These are phyloP conservation scores for Axis porcinus DNA, from an alignment of 2,113 vertebrate genomes.

Conservation along the genomic window DNA sequence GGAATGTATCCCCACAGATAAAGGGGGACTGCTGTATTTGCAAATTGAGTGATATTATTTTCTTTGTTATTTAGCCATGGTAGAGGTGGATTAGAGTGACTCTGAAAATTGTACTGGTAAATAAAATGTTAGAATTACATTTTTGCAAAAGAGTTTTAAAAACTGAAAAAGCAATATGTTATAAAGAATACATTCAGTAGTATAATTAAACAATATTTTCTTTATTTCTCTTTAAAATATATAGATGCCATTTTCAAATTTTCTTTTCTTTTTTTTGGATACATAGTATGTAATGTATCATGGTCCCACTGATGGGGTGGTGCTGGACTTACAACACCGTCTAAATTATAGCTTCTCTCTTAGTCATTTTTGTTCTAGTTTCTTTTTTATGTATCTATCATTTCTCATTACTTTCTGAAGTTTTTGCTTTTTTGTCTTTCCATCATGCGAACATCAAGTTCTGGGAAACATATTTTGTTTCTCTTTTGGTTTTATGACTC, in stretches of 20 bases:
- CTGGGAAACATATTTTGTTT: conserved; percentile 36
- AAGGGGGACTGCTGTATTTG: background rate
- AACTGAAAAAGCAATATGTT: background rate
- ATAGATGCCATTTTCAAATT: background rate
- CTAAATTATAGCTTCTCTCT: background rate
- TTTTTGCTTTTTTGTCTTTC: conserved; percentile 21
- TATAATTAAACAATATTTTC: background rate
- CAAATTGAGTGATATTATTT: background rate
- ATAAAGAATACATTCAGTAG: background rate
- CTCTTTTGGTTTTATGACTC: conserved; percentile 30
- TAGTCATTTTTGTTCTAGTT: background rate
- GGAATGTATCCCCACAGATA: background rate
- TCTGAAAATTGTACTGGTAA: background rate
- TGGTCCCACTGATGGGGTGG: background rate
- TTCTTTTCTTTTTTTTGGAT: conserved; percentile 4
- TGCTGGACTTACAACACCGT: background rate
- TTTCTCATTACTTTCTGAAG: conserved; percentile 44
- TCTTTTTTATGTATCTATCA: background rate
- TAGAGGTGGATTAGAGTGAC: background rate
- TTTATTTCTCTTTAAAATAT: background rate
- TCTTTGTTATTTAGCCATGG: background rate
- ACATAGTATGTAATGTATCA: background rate
- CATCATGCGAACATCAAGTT: background rate
- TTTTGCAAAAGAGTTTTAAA: background rate
- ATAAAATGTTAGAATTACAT: background rate